These are phyloP conservation scores for Oscheius sp. DNA, from an alignment of 1,140 invertebrate species.

Conservation along the genomic window DNA sequence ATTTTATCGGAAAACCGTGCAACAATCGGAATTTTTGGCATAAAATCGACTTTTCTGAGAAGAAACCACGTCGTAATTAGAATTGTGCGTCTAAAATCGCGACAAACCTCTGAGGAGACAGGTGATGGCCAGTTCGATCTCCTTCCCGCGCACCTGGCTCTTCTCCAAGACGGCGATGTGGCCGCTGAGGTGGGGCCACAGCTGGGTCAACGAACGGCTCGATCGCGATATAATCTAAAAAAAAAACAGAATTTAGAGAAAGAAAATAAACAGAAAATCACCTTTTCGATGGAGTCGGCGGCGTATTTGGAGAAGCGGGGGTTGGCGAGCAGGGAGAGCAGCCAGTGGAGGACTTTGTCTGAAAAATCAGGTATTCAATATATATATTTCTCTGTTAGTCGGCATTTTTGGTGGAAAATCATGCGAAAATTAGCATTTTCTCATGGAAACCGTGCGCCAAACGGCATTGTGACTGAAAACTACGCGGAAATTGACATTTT, in stretches of 20 bases:
- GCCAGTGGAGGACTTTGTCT: slow-evolving; percentile 40
- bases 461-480: background rate
- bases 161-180: background rate
- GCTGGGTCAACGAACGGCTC: background rate
- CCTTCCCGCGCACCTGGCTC: background rate
- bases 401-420: too few relatives aligned
- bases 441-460: too few relatives aligned
- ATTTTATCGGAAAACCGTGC: too few relatives aligned
- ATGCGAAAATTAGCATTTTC: too few relatives aligned
- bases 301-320: slow-evolving; percentile 16
- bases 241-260: background rate
- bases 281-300: slow-evolving; percentile 12
- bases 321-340: slow-evolving; percentile 25
- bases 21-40: too few relatives aligned
- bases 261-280: background rate
- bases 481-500: background rate
- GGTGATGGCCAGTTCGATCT: background rate
- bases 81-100: background rate
- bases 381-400: too few relatives aligned
- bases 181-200: background rate
- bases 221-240: background rate
- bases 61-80: background rate
- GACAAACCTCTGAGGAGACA: background rate
- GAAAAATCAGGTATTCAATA: slow-evolving; percentile 14
- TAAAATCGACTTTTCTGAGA: too few relatives aligned